Conservation (phyloP, 37 sponge, comb jelly and placozoan genomes). For the Chondrilla cf. caribensis region DNA sequence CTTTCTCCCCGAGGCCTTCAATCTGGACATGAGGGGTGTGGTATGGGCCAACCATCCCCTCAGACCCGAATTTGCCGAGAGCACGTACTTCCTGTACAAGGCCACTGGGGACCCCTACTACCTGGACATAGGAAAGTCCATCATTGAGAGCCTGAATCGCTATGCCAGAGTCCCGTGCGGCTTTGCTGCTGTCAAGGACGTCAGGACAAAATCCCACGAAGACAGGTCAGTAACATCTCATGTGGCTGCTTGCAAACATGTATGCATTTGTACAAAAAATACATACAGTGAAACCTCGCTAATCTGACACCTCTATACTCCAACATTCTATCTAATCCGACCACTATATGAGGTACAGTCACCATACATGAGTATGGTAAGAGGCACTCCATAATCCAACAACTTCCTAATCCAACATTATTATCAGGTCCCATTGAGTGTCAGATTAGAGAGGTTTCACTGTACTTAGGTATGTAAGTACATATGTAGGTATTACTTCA, state of each 20-base stretch:
- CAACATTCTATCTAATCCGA: no score
- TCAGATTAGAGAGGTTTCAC: no score
- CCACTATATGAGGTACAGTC: no score
- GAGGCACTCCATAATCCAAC: no score
- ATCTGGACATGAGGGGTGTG: slow-evolving; percentile 60
- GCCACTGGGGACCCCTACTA: slow-evolving; percentile 89
- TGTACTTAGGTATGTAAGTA: no score
- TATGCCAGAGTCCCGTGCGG: slow-evolving; percentile 87
- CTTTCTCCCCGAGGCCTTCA: slow-evolving; percentile 92
- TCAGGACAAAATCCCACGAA: slow-evolving; percentile 70
- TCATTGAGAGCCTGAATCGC: slow-evolving; percentile 69
- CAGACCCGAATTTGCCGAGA: slow-evolving; percentile 94
- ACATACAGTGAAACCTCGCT: neutral
- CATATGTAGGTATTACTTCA: no score
- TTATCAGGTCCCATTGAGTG: no score
- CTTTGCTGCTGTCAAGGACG: slow-evolving; percentile 86
- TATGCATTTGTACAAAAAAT: neutral
- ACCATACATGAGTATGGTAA: no score
- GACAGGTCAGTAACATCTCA: slow-evolving; percentile 85
- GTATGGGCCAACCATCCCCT: slow-evolving; percentile 93
- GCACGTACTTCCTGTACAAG: slow-evolving; percentile 90
- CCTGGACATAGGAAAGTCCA: slow-evolving; percentile 75
- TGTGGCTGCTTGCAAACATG: no score
- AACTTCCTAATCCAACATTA: no score
- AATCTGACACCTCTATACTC: no score